Percentiles rank a stretch among this genome's conserved stretches.
Evolutionary conservation across 2,888 invertebrate species (phyloP).

Genomic region (Drosophila bunnanda): DNA sequence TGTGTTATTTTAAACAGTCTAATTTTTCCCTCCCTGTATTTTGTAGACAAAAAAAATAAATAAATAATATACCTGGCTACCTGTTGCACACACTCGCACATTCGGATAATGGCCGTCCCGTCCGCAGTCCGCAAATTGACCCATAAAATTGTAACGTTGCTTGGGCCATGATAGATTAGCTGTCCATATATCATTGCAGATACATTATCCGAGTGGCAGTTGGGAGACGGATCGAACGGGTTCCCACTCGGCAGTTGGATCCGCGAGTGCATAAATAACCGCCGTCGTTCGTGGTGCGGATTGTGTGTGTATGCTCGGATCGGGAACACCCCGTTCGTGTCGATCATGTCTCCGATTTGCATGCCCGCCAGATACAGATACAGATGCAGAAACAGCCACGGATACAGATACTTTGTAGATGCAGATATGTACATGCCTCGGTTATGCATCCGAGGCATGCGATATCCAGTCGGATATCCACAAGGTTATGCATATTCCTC

Average conservation of each 20-base stretch:
- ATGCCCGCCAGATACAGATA: slow-evolving; percentile 26
- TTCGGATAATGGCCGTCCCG: slow-evolving; percentile 42
- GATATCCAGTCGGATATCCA: slow-evolving; percentile 26
- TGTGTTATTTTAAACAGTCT: background rate
- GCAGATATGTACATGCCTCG: slow-evolving; percentile 14
- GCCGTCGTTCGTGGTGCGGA: background rate
- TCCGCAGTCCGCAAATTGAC: slow-evolving; percentile 59
- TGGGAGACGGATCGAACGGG: slow-evolving; percentile 6
- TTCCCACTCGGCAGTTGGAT: slow-evolving; percentile 19
- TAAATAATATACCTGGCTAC: slow-evolving; percentile 36
- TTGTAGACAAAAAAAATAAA: background rate
- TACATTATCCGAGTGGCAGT: slow-evolving; percentile 34
- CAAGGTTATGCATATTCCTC: slow-evolving; percentile 28
- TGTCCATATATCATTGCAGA: slow-evolving; percentile 45
- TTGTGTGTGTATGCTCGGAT: slow-evolving; percentile 12
- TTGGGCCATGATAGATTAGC: slow-evolving; percentile 47
- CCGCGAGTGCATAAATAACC: slow-evolving; percentile 40
- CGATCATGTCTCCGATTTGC: slow-evolving; percentile 29
- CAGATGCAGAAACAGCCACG: background rate
- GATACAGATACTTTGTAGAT: slow-evolving; percentile 5
- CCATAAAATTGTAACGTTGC: slow-evolving; percentile 53
- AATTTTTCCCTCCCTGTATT: background rate
- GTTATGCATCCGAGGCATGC: slow-evolving; percentile 26
- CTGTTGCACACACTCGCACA: slow-evolving; percentile 25
- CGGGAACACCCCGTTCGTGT: slow-evolving; percentile 25